A percentile compares a stretch with the other conserved stretches of the same genome.
phyloP scores from a whole-genome alignment of 2,888 invertebrate species.

The Craniophora ligustri region DNA sequence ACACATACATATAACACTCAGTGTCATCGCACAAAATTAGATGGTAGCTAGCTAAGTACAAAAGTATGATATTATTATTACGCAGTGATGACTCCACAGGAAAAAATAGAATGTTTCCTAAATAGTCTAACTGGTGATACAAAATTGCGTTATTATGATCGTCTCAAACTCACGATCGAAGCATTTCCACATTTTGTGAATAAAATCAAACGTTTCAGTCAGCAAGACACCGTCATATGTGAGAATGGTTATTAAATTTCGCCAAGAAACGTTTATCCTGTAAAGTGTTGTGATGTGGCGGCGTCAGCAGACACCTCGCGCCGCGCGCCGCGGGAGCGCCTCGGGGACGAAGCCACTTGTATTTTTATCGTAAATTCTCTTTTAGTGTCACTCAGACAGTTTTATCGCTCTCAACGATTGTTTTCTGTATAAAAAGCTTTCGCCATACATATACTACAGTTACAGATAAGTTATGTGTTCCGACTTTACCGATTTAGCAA shows the following conservation, averaged over 20 bases:
- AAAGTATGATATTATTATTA: too few relatives aligned
- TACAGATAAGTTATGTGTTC: neutral
- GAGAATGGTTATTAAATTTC: neutral
- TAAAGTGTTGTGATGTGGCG: neutral
- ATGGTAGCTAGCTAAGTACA: too few relatives aligned
- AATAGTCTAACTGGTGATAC: too few relatives aligned
- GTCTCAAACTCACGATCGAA: too few relatives aligned
- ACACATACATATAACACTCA: too few relatives aligned
- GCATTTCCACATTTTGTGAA: neutral
- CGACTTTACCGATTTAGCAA: too few relatives aligned
- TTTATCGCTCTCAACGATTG: slow-evolving; percentile 21
- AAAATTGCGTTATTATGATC: too few relatives aligned
- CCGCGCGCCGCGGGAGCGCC: neutral
- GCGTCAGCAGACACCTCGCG: neutral
- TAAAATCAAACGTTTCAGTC: neutral
- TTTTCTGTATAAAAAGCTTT: slow-evolving; percentile 1
- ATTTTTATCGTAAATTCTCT: slow-evolving; percentile 17
- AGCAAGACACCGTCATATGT: neutral
- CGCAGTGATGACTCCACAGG: too few relatives aligned
- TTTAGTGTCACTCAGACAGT: slow-evolving; percentile 13
- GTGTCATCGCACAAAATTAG: too few relatives aligned
- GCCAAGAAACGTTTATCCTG: neutral
- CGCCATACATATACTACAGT: neutral
- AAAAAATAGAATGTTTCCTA: too few relatives aligned
- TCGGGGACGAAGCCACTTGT: neutral